phyloP scores from a whole-genome alignment of 2,888 invertebrate species.

The Ecliptopera silaceata region DNA sequence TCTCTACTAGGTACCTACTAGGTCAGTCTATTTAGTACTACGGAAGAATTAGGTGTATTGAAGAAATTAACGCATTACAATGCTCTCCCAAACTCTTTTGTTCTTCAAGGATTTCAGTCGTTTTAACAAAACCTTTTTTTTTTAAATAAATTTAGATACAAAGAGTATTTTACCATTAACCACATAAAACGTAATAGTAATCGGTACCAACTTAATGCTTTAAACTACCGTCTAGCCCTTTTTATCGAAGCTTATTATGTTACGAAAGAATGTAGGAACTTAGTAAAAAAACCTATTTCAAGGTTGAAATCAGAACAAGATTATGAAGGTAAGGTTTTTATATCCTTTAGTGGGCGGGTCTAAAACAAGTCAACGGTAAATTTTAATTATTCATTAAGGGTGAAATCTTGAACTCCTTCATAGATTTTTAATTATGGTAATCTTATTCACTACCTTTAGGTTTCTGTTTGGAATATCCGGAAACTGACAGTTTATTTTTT shows the following conservation, averaged over 20 bases:
- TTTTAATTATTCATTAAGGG: not conserved
- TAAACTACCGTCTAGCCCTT: too few relatives aligned
- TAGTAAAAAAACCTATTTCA: conserved; percentile 4
- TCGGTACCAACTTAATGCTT: too few relatives aligned
- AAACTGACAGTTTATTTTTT: conserved; percentile 54
- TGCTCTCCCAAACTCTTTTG: too few relatives aligned
- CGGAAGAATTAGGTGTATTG: too few relatives aligned
- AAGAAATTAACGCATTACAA: too few relatives aligned
- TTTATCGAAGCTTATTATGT: not conserved
- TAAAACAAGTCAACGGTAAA: not conserved
- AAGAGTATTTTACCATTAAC: too few relatives aligned
- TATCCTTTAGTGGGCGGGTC: not conserved
- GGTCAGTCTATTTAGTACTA: too few relatives aligned
- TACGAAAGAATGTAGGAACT: conserved; percentile 6
- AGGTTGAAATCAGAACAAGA: conserved; percentile 6
- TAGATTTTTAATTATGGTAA: not conserved
- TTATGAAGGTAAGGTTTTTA: conserved; percentile 3
- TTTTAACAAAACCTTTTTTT: too few relatives aligned
- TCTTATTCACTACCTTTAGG: not conserved
- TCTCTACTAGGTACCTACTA: too few relatives aligned
- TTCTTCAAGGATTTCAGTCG: too few relatives aligned
- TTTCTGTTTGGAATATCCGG: conserved; percentile 47
- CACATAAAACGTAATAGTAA: too few relatives aligned
- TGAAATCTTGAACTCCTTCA: not conserved
- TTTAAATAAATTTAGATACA: too few relatives aligned